Base-by-base conservation (phyloP, 1,140 invertebrate genomes). In the Mesaphorura yosii region DNA sequence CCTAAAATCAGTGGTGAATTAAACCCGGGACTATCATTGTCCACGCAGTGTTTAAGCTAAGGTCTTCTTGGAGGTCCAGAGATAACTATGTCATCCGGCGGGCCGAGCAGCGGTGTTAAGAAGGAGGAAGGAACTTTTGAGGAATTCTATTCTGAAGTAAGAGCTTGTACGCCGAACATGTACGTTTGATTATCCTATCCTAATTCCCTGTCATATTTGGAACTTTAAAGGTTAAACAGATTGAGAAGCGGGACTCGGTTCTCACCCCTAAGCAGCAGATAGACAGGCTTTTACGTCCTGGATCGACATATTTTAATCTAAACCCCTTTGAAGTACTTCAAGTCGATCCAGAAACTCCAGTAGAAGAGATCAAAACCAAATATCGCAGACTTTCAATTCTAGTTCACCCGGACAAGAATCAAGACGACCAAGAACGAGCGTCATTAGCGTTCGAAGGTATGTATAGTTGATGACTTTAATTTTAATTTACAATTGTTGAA, bases 341-440 rank as follows among this genome's bases (percentile, higher is more conserved):
- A 74, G 79, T 98, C 59, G 92, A 97, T 65, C 88, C 89, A 27
- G 86, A 90, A 51, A 78, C 82, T 23, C 70, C 83, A 27, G 68
- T 97, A 37, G 88, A 94, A 64, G 88, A 93, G 68, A 83, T 96
- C 23, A 95, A 95, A 69, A 97, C 94, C 68, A 94, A 94, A 73
- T 98, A 97, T 69, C 80, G 88, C 70, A 79, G 88, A 76, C 79
- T 98, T 65, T 98, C 94, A 15, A 91, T 98, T 70, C 75, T 98
- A 58, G 90, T 98, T 1, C 95, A 99, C 83, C 96, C 95, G 40
- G 92, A 98, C 66, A 96, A 96, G 75, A 98, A 98, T 75, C 85
- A 84, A 71, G 88, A 98, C 75, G 90, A 98, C 69, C 72, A 79
- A 31, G 94, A 98, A 46, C 76, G 91, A 72, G 90, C 96, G 12